A percentile compares a stretch with the other conserved stretches of the same genome.
Conservation (phyloP, 2,797 vertebrate species). For the Muscicapa comitata region DNA sequence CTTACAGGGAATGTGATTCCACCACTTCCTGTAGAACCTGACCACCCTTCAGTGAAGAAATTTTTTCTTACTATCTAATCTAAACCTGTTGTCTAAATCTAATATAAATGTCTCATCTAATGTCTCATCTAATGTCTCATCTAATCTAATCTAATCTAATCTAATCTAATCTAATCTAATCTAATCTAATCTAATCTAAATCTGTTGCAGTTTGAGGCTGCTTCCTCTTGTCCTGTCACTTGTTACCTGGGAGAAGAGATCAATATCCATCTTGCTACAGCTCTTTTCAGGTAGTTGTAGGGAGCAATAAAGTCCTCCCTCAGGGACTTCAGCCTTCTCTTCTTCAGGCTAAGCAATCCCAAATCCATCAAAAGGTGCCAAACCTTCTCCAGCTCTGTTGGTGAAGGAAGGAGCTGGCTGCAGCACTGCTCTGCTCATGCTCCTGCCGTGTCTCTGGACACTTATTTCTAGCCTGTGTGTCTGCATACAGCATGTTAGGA, state of each 20-base stretch:
- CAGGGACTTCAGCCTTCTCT: neutral
- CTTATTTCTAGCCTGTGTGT: neutral
- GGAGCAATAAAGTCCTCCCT: neutral
- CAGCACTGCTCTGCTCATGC: neutral
- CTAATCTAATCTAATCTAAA: neutral
- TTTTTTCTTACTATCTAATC: neutral
- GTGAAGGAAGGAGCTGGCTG: neutral
- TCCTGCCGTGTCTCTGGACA: rapidly evolving
- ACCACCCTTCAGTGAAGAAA: neutral
- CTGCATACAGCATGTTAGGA: neutral
- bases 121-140: no score
- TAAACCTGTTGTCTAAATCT: neutral
- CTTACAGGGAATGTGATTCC: neutral
- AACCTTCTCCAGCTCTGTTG: neutral
- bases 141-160: neutral
- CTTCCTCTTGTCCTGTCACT: neutral
- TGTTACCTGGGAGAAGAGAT: neutral
- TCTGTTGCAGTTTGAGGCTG: neutral
- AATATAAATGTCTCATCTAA: no score
- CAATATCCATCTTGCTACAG: neutral
- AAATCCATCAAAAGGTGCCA: neutral
- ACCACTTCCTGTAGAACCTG: neutral
- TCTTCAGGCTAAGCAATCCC: neutral
- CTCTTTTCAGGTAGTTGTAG: neutral
- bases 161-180: neutral